Percentiles rank a stretch among this genome's conserved stretches.
Conservation (phyloP, 2,888 invertebrate species). For the Dicyrtomina minuta region DNA sequence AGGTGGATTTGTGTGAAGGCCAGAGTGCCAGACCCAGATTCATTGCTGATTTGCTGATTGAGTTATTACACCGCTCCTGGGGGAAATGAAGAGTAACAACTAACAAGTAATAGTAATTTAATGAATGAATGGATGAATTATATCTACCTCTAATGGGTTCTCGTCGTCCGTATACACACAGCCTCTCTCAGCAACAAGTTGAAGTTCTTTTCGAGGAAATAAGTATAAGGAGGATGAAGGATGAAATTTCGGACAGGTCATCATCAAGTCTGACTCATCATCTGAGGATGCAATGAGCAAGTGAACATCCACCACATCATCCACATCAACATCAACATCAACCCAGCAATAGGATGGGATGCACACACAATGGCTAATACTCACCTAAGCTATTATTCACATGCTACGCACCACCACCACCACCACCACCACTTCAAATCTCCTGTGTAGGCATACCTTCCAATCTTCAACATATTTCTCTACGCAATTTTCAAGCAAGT, state of each 20-base stretch:
- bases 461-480: slow-evolving; percentile 3
- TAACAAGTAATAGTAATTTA: slow-evolving; percentile 34
- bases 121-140: slow-evolving; percentile 21
- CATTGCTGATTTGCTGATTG: slow-evolving; percentile 35
- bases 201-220: background rate
- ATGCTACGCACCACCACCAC: background rate
- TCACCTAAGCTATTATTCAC: no score
- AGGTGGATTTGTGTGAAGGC: slow-evolving; percentile 19
- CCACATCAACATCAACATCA: no score
- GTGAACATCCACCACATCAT: slow-evolving; percentile 8
- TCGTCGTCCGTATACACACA: no score
- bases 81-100: slow-evolving; percentile 28
- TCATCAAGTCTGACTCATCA: slow-evolving; percentile 3
- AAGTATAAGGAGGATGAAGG: slow-evolving; percentile 6
- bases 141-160: background rate
- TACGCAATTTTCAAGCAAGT: background rate
- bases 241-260: slow-evolving; percentile 20
- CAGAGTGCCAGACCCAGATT: slow-evolving; percentile 29
- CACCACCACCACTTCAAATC: slow-evolving; percentile 14
- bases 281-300: background rate
- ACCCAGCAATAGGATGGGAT: background rate
- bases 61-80: slow-evolving; percentile 34
- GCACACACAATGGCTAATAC: no score
- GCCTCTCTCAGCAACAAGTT: background rate
- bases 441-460: background rate